phyloP scores from a whole-genome alignment of 2,113 vertebrate species.

The Paracanthobrama guichenoti region DNA sequence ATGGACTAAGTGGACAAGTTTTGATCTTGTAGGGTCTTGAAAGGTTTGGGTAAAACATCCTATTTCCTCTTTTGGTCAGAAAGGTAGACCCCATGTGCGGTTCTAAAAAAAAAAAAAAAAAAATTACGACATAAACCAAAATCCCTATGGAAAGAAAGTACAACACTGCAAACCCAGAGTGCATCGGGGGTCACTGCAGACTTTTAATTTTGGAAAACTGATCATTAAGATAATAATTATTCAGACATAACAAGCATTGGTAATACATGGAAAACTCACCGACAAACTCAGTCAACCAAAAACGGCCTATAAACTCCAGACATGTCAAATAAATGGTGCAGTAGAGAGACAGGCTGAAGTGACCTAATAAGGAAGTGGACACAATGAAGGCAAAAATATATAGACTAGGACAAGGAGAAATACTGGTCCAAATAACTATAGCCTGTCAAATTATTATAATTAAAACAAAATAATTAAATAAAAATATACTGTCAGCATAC shows the following conservation, averaged over 20 bases:
- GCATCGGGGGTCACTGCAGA: not conserved
- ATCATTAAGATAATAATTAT: conserved; percentile 3
- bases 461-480: not conserved
- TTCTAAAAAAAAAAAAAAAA: not conserved
- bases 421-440: not conserved
- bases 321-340: not conserved
- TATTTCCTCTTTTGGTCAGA: not conserved
- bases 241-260: not conserved
- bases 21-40: not conserved
- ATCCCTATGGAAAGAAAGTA: not conserved
- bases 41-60: not conserved
- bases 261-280: not conserved
- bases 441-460: not conserved
- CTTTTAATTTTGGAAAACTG: not conserved
- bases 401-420: conserved; percentile 11
- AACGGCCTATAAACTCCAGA: not conserved
- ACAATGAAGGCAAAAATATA: not conserved
- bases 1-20: not conserved
- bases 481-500: not conserved
- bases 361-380: conserved; percentile 30
- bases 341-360: not conserved
- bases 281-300: not conserved
- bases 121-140: not conserved
- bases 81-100: conserved; percentile 1
- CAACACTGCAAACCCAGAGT: not conserved